Evolutionary conservation across 2,113 vertebrate species (phyloP).

Genomic region (Spea multiplicata): DNA sequence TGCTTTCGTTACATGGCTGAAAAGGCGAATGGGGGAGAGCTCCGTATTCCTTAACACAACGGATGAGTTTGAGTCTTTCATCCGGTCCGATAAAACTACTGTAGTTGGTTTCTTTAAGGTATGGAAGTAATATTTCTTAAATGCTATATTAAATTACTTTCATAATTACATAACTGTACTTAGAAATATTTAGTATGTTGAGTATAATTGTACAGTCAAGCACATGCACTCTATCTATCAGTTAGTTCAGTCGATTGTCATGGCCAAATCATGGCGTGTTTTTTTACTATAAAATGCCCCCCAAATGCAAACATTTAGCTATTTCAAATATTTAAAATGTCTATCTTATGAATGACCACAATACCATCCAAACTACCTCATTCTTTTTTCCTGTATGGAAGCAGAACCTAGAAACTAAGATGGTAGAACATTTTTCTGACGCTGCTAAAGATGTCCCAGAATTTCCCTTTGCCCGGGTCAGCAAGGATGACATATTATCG

Average conservation of each 20-base stretch:
- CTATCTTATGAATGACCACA: too few species aligned
- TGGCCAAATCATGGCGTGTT: too few species aligned
- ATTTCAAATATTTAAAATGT: background rate
- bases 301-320: too few species aligned
- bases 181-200: too few species aligned
- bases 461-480: conserved; percentile 72
- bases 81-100: conserved; percentile 67
- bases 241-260: too few species aligned
- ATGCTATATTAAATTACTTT: too few species aligned
- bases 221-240: too few species aligned
- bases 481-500: conserved; percentile 56
- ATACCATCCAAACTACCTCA: too few species aligned
- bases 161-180: too few species aligned
- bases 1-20: conserved; percentile 82
- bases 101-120: conserved; percentile 91
- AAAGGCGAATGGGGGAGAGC: conserved; percentile 76
- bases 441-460: conserved; percentile 76
- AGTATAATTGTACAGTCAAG: too few species aligned
- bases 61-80: conserved; percentile 62
- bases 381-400: background rate
- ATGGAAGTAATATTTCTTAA: conserved; percentile 11
- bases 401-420: conserved; percentile 71
- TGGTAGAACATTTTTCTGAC: conserved; percentile 69
- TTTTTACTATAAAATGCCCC: too few species aligned
- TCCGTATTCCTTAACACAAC: conserved; percentile 69